Base-by-base conservation (phyloP, 2,113 vertebrate species). In the Nothocercus nigrocapillus region DNA sequence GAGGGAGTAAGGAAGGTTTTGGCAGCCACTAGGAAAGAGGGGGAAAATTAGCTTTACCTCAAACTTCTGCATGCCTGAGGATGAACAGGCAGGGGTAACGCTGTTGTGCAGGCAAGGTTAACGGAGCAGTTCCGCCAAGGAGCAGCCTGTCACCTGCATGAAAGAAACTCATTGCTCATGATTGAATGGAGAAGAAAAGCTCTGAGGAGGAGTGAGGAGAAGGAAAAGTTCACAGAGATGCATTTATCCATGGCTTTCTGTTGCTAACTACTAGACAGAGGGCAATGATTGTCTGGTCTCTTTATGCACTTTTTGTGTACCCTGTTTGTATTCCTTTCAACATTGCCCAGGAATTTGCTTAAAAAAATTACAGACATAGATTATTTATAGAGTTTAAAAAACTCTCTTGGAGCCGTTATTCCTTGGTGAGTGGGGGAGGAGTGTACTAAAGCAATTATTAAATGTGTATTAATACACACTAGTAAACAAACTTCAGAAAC, bases 401-500 rank as follows among this genome's bases (percentile, higher is more conserved):
- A 38, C 14, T 74, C 24, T 59, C 34, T 70, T 78, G 42, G 17
- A 84, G 16, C 51, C 63, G 16, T 20, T 78, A 9, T 27, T 44
- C 16, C 44, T 44, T 44, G 44, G 16, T 44, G 44, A 44, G 14
- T 44, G 44, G 44, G 7, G 44, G 38, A 85, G n/a, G 21, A 62
- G 27, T 14, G 6, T 63, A 64, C 74, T 56, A 70, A 88, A 82
- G 22, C 25, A 53, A 38, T 91, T 93, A 74, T 67, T 88, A 67
- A 74, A 67, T 32, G 6, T 63, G 21, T 87, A 49, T 88, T 79
- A 77, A 58, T 70, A 66, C 28, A n/a, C 17, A 61, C 20, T 77
- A 32, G 59, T 89, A 96, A 94, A 73, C 59, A 95, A 88, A 74
- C 72, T 85, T 85, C 68, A 91, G 62, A 84, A 78, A 53, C 49